Percentiles rank a stretch among this genome's conserved stretches.
phyloP scores from a whole-genome alignment of 2,797 vertebrate genomes.

The Melopsittacus undulatus region DNA sequence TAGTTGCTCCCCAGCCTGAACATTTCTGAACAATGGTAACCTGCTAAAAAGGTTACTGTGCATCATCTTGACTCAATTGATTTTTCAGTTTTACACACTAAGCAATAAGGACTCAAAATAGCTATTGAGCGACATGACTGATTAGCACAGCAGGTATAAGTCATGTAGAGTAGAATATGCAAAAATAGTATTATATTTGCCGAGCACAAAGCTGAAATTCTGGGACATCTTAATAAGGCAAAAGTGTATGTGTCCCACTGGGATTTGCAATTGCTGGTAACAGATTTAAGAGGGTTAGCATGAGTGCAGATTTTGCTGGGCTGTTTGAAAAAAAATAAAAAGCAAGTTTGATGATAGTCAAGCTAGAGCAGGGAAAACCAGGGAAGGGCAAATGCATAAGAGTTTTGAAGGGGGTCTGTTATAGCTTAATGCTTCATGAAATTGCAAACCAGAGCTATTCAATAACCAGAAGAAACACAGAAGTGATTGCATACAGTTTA shows the following conservation, averaged over 20 bases:
- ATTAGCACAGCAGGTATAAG: conserved; percentile 47
- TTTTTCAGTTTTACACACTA: conserved; percentile 1
- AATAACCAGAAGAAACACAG: background rate
- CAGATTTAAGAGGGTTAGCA: background rate
- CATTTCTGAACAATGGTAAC: background rate
- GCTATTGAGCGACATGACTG: conserved; percentile 14
- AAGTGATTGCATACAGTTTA: background rate
- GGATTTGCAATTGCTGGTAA: background rate
- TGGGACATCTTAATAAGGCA: conserved; percentile 23
- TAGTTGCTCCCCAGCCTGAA: background rate
- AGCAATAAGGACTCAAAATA: background rate
- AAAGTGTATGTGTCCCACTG: background rate
- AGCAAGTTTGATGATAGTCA: background rate
- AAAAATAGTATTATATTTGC: conserved; percentile 20
- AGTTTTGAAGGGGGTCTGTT: background rate
- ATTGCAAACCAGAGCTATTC: background rate
- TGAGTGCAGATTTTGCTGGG: background rate
- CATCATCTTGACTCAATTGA: background rate
- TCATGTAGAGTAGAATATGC: conserved; percentile 2
- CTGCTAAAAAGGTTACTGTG: background rate
- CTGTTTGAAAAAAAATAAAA: background rate
- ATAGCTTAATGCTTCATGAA: background rate
- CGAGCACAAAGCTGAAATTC: background rate
- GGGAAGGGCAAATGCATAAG: background rate
- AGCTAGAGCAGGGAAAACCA: background rate